Evolutionary conservation across 2,797 vertebrate species (phyloP), one percentile per base, ranked within the genome.

Genomic region (Oryzias sinensis): DNA sequence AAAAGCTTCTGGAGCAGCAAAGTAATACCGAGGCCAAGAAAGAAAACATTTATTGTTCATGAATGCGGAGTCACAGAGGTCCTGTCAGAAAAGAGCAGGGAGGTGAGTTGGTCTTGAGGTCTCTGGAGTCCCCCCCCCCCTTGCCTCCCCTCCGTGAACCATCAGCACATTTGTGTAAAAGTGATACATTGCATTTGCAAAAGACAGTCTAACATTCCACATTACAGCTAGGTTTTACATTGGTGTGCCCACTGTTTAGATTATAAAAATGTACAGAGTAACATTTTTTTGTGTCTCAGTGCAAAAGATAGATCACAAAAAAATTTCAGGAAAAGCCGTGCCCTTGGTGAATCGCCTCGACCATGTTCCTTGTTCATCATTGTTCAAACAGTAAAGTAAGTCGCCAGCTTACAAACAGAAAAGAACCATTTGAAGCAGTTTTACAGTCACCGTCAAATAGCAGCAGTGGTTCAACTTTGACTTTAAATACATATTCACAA

Each of bases 11-110:
- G 72, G 77, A 80, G 77, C 59, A 78, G 37, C 57, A 65, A 61
- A 71, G 63, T 49, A 48, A 79, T 56, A 76, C 72, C 7, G 71
- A 82, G 77, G 77, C 82, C 81, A 88, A 91, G 89, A 88, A 91
- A 89, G 88, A 88, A 92, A 91, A 91, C 83, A 88, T 93, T 93
- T 93, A 92, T 93, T 93, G 87, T 88, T 90, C 89, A 89, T 89
- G 79, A 88, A 87, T 87, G 80, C 80, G 80, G 86, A 81, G 83
- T 77, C 80, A 80, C 76, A 82, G 76, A 84, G 72, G 75, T 86
- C 85, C 85, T 83, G 83, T 83, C 77, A 74, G 81, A 80, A 76
- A 74, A 83, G 69, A 82, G 80, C 77, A 84, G 71, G 77, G 80
- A 83, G 82, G 74, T 83, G 82, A 91, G 86, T 88, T 77, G 65